A percentile compares a stretch with the other conserved stretches of the same genome.
These are phyloP conservation scores for Drosophila obscura DNA, from an alignment of 1,140 invertebrate species.

Conservation along the genomic window DNA sequence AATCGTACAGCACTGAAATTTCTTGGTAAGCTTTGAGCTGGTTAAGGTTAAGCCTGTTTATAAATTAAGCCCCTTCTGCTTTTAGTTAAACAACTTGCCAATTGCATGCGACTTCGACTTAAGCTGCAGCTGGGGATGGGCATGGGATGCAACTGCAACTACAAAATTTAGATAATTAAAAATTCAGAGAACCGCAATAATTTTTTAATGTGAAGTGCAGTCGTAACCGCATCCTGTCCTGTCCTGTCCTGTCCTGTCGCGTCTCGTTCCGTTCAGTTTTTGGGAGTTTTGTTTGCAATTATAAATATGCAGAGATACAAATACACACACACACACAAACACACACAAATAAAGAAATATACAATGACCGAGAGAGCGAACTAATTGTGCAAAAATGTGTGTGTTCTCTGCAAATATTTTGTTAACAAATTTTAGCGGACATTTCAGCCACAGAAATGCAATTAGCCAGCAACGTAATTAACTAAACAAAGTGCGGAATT, in stretches of 20 bases:
- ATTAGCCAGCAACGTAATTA: conserved; percentile 62
- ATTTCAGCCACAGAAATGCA: conserved; percentile 65
- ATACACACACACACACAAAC: not conserved
- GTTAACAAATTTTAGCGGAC: conserved; percentile 51
- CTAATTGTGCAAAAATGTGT: conserved; percentile 62
- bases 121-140: conserved; percentile 3
- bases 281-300: not conserved
- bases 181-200: conserved; percentile 39
- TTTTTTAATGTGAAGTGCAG: conserved; percentile 50
- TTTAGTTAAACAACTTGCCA: not conserved
- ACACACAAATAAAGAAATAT: conserved; percentile 22
- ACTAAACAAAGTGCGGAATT: conserved; percentile 36
- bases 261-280: not conserved
- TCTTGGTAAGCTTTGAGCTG: no score
- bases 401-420: conserved; percentile 52
- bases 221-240: conserved; percentile 42
- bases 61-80: no score
- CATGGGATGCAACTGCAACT: not conserved
- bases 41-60: no score
- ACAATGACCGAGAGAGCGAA: conserved; percentile 26
- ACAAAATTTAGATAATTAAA: conserved; percentile 40
- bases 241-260: not conserved
- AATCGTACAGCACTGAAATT: no score
- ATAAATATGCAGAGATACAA: conserved; percentile 9
- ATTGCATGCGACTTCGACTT: no score